Base-by-base conservation (phyloP, 2,797 vertebrate genomes). In the Champsocephalus gunnari region DNA sequence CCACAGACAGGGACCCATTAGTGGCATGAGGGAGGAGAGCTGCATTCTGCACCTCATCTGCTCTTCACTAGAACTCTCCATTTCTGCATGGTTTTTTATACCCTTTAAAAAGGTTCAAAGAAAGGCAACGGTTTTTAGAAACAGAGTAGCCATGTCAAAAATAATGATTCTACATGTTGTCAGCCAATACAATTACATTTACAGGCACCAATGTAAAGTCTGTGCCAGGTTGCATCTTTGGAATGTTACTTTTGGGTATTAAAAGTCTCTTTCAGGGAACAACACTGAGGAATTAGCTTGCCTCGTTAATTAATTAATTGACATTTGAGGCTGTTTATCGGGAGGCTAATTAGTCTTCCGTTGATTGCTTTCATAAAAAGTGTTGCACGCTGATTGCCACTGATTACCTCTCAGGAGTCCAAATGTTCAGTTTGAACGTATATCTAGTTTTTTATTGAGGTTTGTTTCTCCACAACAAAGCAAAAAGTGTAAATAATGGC, bases 1-100 rank as follows among this genome's bases (percentile, higher is more conserved):
- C 70, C 61, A 49, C 66, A 64, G 60, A 64, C 62, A 71, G 75
- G 73, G 67, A 62, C 59, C 54, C 63, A 79, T 82, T 83, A 83
- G 65, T 3, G 17, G 32, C 53, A 67, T 56, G 12, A 49, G 48
- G 12, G 24, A 12, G 19, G 54, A 49, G 19, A 28, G 16, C 8
- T 58, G 61, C 28, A 50, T 63, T 48, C 38, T 48, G 34, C 11
- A 32, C 61, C 24, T 75, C 41, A 44, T 72, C 60, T 59, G 49
- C 64, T 45, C 34, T 63, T 32, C 17, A 45, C 13, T 68, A 59
- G 13, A 58, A 66, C 61, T 24, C 16, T 21, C 58, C 24, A 50
- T 32, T 14, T 75, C 61, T 59, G 70, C 73, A 79, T 68, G 54
- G 66, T 60, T 16, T 56, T 28, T 48, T n/a, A 49, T 64, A 45